phyloP scores from a whole-genome alignment of 2,888 invertebrate species.

The Cremastobaeus sp. region DNA sequence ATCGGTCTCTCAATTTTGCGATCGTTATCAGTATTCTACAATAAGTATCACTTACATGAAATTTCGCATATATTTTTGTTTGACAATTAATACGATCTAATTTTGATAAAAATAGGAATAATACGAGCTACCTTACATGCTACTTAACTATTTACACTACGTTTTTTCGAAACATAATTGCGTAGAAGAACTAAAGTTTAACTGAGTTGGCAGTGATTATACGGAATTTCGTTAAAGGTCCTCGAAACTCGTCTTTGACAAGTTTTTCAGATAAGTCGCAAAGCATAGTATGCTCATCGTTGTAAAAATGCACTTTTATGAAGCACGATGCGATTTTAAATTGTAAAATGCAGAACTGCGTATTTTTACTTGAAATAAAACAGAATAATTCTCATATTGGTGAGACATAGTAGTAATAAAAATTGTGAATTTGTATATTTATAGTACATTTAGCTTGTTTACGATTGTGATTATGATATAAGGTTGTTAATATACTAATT shows the following conservation, averaged over 20 bases:
- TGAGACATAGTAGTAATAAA: constrained; percentile 31
- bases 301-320: constrained; percentile 56
- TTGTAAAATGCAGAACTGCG: constrained; percentile 52
- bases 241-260: constrained; percentile 50
- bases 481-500: constrained; percentile 21
- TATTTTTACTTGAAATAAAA: constrained; percentile 60
- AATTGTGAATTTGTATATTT: constrained; percentile 39
- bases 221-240: constrained; percentile 53
- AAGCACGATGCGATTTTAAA: constrained; percentile 56
- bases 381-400: constrained; percentile 13
- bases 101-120: constrained; percentile 75
- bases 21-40: constrained; percentile 21
- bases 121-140: constrained; percentile 60
- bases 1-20: constrained; percentile 45
- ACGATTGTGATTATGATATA: constrained; percentile 45
- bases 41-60: constrained; percentile 56
- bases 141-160: constrained; percentile 76
- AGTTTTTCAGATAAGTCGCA: constrained; percentile 51
- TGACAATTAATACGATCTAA: constrained; percentile 69
- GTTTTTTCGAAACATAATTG: constrained; percentile 50
- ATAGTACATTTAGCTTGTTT: constrained; percentile 38
- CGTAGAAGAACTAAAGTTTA: constrained; percentile 54
- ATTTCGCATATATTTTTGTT: constrained; percentile 39
- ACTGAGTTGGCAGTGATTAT: constrained; percentile 59
- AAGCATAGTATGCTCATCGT: constrained; percentile 51